A percentile compares a stretch with the other conserved stretches of the same genome.
These are phyloP conservation scores for Corydoras maculifer DNA, from an alignment of 2,113 vertebrate genomes.

Conservation along the genomic window DNA sequence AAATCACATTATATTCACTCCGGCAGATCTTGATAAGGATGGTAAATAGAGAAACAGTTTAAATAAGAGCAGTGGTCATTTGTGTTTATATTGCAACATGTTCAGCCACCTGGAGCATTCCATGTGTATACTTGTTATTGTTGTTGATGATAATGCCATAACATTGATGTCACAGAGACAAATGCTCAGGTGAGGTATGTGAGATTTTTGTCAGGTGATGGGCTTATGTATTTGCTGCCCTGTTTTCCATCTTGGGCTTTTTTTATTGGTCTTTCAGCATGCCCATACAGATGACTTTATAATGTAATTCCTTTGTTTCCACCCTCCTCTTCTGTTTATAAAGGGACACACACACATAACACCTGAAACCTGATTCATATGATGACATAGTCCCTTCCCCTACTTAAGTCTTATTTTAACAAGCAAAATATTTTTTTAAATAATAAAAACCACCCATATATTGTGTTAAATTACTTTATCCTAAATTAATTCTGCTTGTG, in stretches of 20 bases:
- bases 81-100: no score
- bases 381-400: neutral
- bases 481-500: no score
- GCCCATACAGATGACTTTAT: slow-evolving; percentile 45
- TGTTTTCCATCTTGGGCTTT: slow-evolving; percentile 11
- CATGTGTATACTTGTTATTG: neutral
- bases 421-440: neutral
- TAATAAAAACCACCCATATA: no score
- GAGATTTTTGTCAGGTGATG: slow-evolving; percentile 22
- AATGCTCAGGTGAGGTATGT: slow-evolving; percentile 10
- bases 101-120: slow-evolving; percentile 5
- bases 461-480: no score
- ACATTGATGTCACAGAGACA: neutral
- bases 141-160: slow-evolving; percentile 7
- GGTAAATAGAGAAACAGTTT: neutral
- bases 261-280: slow-evolving; percentile 19
- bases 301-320: slow-evolving; percentile 33
- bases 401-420: neutral
- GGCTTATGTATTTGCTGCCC: slow-evolving; percentile 26
- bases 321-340: slow-evolving; percentile 28
- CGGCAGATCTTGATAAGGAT: neutral
- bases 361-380: slow-evolving; percentile 7
- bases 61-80: no score
- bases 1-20: neutral
- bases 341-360: slow-evolving; percentile 1